Conservation (phyloP, 92 coral and sea anemone genomes). For the Siderastrea siderea region DNA sequence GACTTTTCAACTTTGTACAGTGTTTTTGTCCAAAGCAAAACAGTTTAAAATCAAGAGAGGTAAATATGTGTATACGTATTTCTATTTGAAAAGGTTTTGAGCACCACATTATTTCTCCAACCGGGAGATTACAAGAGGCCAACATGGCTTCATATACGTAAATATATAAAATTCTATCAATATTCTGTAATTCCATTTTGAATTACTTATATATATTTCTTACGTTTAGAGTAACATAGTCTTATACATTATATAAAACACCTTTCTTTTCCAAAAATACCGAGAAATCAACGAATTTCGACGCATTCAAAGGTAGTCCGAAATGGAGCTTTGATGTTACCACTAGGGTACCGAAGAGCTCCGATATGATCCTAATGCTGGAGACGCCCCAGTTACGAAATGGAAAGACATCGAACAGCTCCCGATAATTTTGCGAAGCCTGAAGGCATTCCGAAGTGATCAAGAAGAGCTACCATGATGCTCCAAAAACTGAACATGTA, state of each 20-base stretch:
- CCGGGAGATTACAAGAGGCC: constrained; percentile 39
- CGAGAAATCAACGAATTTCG: background rate
- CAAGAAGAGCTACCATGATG: constrained; percentile 1
- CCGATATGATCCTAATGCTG: background rate
- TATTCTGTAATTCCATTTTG: constrained; percentile 15
- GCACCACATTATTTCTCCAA: constrained; percentile 19
- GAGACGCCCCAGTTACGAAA: no score
- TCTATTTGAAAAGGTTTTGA: background rate
- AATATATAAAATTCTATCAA: constrained; percentile 37
- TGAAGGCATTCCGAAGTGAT: background rate
- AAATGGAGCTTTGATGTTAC: background rate
- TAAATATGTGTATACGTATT: background rate
- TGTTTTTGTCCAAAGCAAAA: background rate
- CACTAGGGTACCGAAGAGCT: background rate
- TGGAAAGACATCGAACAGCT: no score
- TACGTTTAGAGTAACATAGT: background rate
- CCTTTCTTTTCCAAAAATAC: background rate
- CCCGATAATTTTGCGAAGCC: background rate
- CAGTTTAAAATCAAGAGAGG: background rate
- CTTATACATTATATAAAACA: background rate
- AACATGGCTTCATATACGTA: constrained; percentile 34
- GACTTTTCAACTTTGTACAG: no score
- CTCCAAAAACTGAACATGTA: background rate
- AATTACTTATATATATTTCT: constrained; percentile 12
- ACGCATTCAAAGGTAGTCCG: background rate